phyloP scores from a whole-genome alignment of 2,797 vertebrate species.

The Amblyraja radiata region DNA sequence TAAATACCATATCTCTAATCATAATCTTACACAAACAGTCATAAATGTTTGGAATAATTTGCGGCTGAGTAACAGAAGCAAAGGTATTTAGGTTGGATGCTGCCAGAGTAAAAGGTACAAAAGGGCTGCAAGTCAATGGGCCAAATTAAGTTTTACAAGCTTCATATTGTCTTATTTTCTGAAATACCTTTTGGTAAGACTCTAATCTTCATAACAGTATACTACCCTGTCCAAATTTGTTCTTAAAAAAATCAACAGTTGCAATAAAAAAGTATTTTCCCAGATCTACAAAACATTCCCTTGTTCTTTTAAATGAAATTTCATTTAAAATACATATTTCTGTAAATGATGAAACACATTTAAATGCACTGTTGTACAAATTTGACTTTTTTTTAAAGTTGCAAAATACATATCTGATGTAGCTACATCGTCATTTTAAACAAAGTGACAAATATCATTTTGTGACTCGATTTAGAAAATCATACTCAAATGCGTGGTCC shows the following conservation, averaged over 20 bases:
- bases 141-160: background rate
- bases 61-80: no score
- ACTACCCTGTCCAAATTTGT: background rate
- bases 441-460: constrained; percentile 1
- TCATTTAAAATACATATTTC: constrained; percentile 22
- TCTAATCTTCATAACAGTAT: background rate
- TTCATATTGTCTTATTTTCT: background rate
- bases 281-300: background rate
- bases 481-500: constrained; percentile 25
- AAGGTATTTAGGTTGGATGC: background rate
- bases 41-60: background rate
- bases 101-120: background rate
- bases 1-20: background rate
- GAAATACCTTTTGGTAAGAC: background rate
- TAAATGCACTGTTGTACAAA: background rate
- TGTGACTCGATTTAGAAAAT: constrained; percentile 23
- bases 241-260: constrained; percentile 9
- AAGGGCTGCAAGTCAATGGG: background rate
- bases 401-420: background rate
- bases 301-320: constrained; percentile 10
- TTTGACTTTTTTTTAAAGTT: background rate
- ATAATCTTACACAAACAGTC: background rate
- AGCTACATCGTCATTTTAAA: constrained; percentile 9
- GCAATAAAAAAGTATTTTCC: background rate
- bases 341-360: constrained; percentile 27